phyloP scores from a whole-genome alignment of 2,113 vertebrate species.

The Aphyosemion australe region DNA sequence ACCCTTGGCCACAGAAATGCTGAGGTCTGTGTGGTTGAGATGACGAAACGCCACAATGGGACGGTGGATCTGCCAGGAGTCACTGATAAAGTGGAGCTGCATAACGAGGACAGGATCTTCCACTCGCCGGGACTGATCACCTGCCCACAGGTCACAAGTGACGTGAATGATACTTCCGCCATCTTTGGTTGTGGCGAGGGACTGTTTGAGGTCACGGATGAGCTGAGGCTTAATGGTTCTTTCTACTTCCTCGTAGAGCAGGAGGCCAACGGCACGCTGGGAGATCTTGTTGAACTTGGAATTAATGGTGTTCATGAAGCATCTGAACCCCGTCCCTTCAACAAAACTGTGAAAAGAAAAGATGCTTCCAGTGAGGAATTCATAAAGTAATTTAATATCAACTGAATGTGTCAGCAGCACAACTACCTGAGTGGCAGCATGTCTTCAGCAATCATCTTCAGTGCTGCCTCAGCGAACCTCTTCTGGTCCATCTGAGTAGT shows the following conservation, averaged over 20 bases:
- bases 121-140: slow-evolving; percentile 20
- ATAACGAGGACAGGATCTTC: slow-evolving; percentile 67
- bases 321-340: slow-evolving; percentile 77
- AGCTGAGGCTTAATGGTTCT: slow-evolving; percentile 75
- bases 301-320: slow-evolving; percentile 69
- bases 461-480: slow-evolving; percentile 57
- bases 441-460: slow-evolving; percentile 81
- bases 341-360: slow-evolving; percentile 64
- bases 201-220: slow-evolving; percentile 76
- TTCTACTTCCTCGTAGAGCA: slow-evolving; percentile 79
- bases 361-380: slow-evolving; percentile 4
- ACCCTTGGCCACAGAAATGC: slow-evolving; percentile 54
- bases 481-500: slow-evolving; percentile 54
- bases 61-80: slow-evolving; percentile 73
- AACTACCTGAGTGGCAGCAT: slow-evolving; percentile 78
- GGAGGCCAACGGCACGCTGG: slow-evolving; percentile 68
- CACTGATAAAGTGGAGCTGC: slow-evolving; percentile 77
- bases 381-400: neutral
- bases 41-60: slow-evolving; percentile 78
- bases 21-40: slow-evolving; percentile 57
- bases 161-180: slow-evolving; percentile 64
- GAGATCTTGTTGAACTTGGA: slow-evolving; percentile 73
- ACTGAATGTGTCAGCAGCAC: neutral
- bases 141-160: slow-evolving; percentile 77
- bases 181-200: slow-evolving; percentile 44